Base-by-base conservation (phyloP, 2,113 vertebrate genomes). In the Cyprinodon tularosa region DNA sequence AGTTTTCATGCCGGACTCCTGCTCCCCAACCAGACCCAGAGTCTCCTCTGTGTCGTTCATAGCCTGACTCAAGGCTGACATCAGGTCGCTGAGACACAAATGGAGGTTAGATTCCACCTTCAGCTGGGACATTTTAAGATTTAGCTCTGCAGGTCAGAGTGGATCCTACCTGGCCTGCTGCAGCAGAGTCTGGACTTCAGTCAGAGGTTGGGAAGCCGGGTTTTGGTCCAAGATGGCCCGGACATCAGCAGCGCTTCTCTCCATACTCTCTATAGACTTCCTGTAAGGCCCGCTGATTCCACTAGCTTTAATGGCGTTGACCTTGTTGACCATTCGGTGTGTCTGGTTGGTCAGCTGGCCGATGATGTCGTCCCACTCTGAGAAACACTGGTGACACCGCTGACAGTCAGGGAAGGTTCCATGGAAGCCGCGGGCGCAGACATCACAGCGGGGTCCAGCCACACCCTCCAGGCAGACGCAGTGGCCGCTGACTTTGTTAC, bases 381-480 rank as follows among this genome's bases (percentile, higher is more conserved):
- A 88, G 0, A 99, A 99, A 92, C 98, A 99, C 89, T 96, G 94
- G 86, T 99, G 98, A 90, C 98, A 99, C 0, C 94, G 97, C 1
- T 78, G 61, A 1, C 98, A 99, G 83, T 96, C 84, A 0, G 98
- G 98, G 82, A 98, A 99, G 47, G 92, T 88, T 3, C 98, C 98
- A 0, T 96, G 96, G 90, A 95, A 98, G 0, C 98, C 98, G 0
- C 97, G 95, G 1, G 97, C 96, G 29, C 98, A 99, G 71, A 84
- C 89, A 70, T 99, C 95, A 0, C 98, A 99, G 65, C 93, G 95
- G 0, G 88, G 91, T 0, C 95, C 97, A 4, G 97, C 94, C 3
- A 99, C 94, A 0, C 97, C 97, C 14, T 97, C 95, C 4, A 92
- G 84, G 29, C 98, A 99, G 57, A 96, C 85, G 17, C 98, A 99